A percentile compares a stretch with the other conserved stretches of the same genome.
These are phyloP conservation scores for Tribolium freemani DNA, from an alignment of 2,888 invertebrate genomes.

Conservation along the genomic window DNA sequence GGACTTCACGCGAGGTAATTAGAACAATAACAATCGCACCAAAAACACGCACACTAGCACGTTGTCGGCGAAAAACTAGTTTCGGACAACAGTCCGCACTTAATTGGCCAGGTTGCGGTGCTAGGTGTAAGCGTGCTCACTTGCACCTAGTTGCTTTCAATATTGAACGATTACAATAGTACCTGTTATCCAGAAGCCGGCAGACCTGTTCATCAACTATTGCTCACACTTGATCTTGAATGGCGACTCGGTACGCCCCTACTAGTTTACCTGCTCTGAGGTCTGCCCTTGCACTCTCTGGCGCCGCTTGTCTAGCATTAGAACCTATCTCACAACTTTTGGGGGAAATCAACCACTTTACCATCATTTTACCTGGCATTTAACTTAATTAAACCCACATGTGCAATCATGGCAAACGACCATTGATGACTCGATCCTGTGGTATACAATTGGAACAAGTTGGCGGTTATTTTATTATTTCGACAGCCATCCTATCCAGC, in stretches of 20 bases:
- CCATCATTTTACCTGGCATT: too few species aligned
- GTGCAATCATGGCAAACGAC: too few species aligned
- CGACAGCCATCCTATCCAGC: too few species aligned
- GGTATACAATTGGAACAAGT: too few species aligned
- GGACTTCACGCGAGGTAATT: slow-evolving; percentile 39
- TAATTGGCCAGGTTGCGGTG: slow-evolving; percentile 30
- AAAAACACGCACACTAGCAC: slow-evolving; percentile 10
- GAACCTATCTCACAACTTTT: neutral
- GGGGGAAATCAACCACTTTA: too few species aligned
- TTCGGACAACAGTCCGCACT: slow-evolving; percentile 23
- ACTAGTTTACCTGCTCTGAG: slow-evolving; percentile 64
- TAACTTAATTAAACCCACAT: too few species aligned
- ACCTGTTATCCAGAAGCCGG: slow-evolving; percentile 67
- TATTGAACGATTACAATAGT: slow-evolving; percentile 68
- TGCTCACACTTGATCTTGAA: slow-evolving; percentile 67
- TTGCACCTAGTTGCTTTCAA: slow-evolving; percentile 63
- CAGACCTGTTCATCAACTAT: slow-evolving; percentile 68
- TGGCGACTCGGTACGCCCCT: slow-evolving; percentile 66
- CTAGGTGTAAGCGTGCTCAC: slow-evolving; percentile 48
- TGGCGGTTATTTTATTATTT: too few species aligned
- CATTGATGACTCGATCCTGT: too few species aligned
- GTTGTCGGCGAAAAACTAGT: slow-evolving; percentile 27
- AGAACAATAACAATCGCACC: slow-evolving; percentile 15
- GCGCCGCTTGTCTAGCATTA: slow-evolving; percentile 52
- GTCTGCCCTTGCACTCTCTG: slow-evolving; percentile 55